Conservation (phyloP, 2,797 vertebrate species). For the Borostomias antarcticus region DNA sequence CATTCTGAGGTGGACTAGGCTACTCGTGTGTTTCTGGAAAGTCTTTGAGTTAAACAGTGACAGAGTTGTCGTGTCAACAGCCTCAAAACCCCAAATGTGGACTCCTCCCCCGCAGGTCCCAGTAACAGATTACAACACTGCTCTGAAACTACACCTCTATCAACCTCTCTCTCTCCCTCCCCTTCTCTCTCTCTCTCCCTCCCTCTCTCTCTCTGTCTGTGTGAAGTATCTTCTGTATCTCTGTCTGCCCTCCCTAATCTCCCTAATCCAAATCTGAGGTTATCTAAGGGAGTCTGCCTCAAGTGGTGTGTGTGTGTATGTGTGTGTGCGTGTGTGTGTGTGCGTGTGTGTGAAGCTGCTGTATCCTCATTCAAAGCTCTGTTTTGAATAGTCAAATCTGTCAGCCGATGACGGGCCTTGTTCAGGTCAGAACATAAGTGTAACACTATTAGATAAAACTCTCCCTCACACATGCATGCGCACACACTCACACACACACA, state of each 20-base stretch:
- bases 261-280: too few relatives aligned
- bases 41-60: constrained; percentile 10
- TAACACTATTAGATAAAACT: not conserved
- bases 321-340: constrained; percentile 2
- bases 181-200: not conserved
- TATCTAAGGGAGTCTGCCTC: too few relatives aligned
- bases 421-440: not conserved
- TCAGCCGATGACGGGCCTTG: not conserved
- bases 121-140: too few relatives aligned
- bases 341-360: constrained; percentile 28
- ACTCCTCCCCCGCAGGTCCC: not conserved
- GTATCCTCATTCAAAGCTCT: constrained; percentile 50
- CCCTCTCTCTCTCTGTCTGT: too few relatives aligned
- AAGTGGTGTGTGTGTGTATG: not conserved
- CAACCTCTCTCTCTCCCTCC: not conserved
- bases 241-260: too few relatives aligned
- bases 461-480: not conserved
- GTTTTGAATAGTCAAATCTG: constrained; percentile 57
- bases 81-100: not conserved
- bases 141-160: not conserved
- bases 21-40: not conserved
- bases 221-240: too few relatives aligned
- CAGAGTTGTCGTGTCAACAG: constrained; percentile 1
- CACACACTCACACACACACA: not conserved
- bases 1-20: too few relatives aligned